Evolutionary conservation across 2,888 invertebrate species (phyloP).

Genomic region (Cryptophagus acutangulus): DNA sequence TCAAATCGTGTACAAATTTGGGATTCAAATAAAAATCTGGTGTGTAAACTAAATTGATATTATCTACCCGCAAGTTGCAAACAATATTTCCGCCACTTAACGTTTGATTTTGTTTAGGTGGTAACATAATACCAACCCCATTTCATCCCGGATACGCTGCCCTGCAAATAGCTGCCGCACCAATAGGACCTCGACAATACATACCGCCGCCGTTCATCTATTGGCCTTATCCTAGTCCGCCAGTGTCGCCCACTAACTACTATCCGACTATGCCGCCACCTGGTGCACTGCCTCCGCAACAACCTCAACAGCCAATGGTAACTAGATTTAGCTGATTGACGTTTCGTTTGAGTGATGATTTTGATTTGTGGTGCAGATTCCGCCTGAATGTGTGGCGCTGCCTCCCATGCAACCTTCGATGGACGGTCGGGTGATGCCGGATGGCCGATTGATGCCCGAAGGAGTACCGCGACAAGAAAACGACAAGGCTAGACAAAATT

Average conservation of each 20-base stretch:
- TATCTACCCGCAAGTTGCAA: too few relatives aligned
- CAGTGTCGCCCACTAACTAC: conserved; percentile 87
- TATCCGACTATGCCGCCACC: conserved; percentile 59
- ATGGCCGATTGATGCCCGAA: conserved; percentile 23
- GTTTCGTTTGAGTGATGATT: conserved; percentile 3
- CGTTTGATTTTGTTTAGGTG: too few relatives aligned
- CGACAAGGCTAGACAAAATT: conserved; percentile 38
- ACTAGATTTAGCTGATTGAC: conserved; percentile 7
- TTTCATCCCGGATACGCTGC: conserved; percentile 43
- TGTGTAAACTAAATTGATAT: too few relatives aligned
- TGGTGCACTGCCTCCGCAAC: conserved; percentile 33
- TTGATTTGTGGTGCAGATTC: conserved; percentile 37
- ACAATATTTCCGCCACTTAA: too few relatives aligned
- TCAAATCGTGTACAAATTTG: too few relatives aligned
- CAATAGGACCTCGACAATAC: conserved; percentile 45
- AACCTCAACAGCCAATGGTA: conserved; percentile 42
- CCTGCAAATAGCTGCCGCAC: conserved; percentile 44
- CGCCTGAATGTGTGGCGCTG: conserved; percentile 42
- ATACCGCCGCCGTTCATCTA: conserved; percentile 67
- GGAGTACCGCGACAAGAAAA: conserved; percentile 39
- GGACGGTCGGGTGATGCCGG: conserved; percentile 39
- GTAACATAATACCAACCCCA: conserved; percentile 55
- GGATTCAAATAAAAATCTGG: too few relatives aligned
- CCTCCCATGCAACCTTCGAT: conserved; percentile 40
- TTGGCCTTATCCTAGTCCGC: conserved; percentile 93